Evolutionary conservation across 2,888 invertebrate genomes (phyloP).

Genomic region (Caenorhabditis panamensis): DNA sequence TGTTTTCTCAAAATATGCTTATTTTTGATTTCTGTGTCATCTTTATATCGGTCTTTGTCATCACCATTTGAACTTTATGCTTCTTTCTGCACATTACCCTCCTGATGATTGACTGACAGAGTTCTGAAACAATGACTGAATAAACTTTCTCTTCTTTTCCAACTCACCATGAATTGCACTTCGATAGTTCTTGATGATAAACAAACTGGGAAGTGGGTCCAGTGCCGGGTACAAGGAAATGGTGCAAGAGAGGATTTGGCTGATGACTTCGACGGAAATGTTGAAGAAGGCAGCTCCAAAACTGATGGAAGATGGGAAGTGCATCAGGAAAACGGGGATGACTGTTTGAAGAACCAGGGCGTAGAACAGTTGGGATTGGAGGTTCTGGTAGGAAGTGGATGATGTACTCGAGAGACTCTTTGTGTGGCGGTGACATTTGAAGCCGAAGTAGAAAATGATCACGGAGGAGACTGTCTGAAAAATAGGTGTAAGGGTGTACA

Average conservation of each 20-base stretch:
- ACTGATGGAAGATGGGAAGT: conserved; percentile 13
- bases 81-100: not conserved
- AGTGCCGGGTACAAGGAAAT: conserved; percentile 40
- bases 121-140: not conserved
- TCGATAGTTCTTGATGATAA: conserved; percentile 43
- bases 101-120: not conserved
- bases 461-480: conserved; percentile 11
- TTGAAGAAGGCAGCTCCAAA: conserved; percentile 14
- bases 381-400: not conserved
- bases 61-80: not conserved
- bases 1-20: not conserved
- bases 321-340: conserved; percentile 47
- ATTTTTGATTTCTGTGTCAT: not conserved
- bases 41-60: not conserved
- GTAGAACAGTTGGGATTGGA: conserved; percentile 34
- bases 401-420: not conserved
- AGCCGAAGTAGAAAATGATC: conserved; percentile 20
- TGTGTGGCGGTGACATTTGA: conserved; percentile 21
- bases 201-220: conserved; percentile 41
- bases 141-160: not conserved
- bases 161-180: conserved; percentile 22
- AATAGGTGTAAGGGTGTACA: not conserved
- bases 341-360: conserved; percentile 40
- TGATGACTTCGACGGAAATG: conserved; percentile 2
- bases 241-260: conserved; percentile 15